Percentiles rank a stretch among this genome's conserved stretches.
phyloP scores from a whole-genome alignment of 2,888 invertebrate species.

The Drosophila greeni region DNA sequence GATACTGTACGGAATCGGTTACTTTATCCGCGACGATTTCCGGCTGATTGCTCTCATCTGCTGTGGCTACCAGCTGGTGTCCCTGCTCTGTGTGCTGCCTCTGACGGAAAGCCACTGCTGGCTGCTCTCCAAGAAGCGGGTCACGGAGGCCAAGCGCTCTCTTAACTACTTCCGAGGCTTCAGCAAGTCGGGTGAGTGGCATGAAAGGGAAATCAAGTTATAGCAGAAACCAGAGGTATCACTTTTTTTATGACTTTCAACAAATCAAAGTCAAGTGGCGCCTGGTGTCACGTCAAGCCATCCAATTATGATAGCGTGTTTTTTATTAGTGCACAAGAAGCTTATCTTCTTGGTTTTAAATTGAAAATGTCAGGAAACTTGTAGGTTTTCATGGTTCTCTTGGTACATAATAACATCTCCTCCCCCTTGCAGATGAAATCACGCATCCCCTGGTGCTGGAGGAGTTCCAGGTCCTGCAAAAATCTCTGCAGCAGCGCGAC shows the following conservation, averaged over 20 bases:
- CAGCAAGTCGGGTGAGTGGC: constrained; percentile 66
- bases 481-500: constrained; percentile 62
- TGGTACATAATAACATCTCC: background rate
- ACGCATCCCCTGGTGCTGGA: constrained; percentile 71
- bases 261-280: constrained; percentile 30
- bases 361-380: background rate
- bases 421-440: constrained; percentile 58
- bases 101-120: constrained; percentile 85
- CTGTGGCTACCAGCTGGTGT: constrained; percentile 73
- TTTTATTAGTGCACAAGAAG: background rate
- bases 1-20: constrained; percentile 83
- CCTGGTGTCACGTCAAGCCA: constrained; percentile 3
- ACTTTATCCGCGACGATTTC: constrained; percentile 77
- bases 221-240: background rate
- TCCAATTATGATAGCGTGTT: constrained; percentile 12
- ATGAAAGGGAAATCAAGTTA: background rate
- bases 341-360: constrained; percentile 11
- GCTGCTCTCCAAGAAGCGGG: constrained; percentile 82
- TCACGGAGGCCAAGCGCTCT: constrained; percentile 81
- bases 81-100: constrained; percentile 79
- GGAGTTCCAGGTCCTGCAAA: constrained; percentile 71
- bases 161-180: constrained; percentile 83
- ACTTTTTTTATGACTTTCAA: constrained; percentile 2
- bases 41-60: constrained; percentile 75
- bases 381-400: background rate